Conservation (phyloP, 1,140 invertebrate genomes). For the Drosophila kohkoa region DNA sequence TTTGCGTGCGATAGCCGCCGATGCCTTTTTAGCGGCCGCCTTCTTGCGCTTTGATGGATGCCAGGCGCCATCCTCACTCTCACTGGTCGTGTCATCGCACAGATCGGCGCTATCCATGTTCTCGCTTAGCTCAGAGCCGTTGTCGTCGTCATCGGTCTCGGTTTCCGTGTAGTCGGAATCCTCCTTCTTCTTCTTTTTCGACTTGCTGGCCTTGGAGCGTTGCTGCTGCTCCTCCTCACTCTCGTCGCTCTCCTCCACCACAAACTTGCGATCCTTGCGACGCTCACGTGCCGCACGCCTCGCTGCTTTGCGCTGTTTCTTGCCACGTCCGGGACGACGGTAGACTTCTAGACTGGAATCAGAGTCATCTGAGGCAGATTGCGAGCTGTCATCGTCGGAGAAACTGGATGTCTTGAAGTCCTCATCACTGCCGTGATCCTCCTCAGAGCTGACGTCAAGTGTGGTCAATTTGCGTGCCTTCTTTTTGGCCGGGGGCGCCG, state of each 20-base stretch:
- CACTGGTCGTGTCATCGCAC: conserved; percentile 81
- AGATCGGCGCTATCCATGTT: conserved; percentile 87
- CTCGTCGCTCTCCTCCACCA: conserved; percentile 80
- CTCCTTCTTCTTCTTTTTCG: conserved; percentile 76
- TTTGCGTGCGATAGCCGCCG: conserved; percentile 62
- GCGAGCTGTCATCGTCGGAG: conserved; percentile 73
- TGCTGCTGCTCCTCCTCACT: conserved; percentile 63
- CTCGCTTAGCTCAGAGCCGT: conserved; percentile 85
- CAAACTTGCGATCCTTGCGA: conserved; percentile 78
- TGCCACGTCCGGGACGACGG: conserved; percentile 62
- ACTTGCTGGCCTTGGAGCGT: conserved; percentile 54
- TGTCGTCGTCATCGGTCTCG: conserved; percentile 86
- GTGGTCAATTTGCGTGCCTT: conserved; percentile 92
- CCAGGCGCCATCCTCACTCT: conserved; percentile 79
- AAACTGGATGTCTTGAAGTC: conserved; percentile 90
- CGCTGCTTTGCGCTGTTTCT: conserved; percentile 70
- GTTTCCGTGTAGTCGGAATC: conserved; percentile 86
- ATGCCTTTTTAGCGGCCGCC: conserved; percentile 58
- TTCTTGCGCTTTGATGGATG: conserved; percentile 76
- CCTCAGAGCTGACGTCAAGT: conserved; percentile 92
- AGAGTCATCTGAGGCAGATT: conserved; percentile 71
- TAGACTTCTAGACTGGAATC: conserved; percentile 80
- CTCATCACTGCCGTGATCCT: conserved; percentile 93
- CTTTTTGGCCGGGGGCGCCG: conserved; percentile 85
- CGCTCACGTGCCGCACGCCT: conserved; percentile 72